These are phyloP conservation scores for Catharus bicknelli DNA, from an alignment of 2,113 vertebrate species.

Conservation along the genomic window DNA sequence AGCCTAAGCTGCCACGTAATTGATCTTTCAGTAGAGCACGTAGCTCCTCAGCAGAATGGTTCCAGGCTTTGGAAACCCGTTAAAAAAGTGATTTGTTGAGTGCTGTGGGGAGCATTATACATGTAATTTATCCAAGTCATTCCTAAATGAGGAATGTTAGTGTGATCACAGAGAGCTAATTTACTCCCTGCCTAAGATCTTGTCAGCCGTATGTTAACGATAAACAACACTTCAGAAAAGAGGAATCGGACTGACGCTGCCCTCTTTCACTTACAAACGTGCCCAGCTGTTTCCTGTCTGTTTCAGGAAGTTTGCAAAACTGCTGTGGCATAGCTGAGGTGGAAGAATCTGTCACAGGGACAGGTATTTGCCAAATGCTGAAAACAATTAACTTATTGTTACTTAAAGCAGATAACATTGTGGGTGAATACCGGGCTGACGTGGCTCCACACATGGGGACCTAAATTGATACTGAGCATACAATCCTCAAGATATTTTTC, in stretches of 20 bases:
- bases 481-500: not conserved
- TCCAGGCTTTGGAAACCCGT: not conserved
- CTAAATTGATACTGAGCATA: not conserved
- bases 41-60: not conserved
- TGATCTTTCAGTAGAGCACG: not conserved
- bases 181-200: not conserved
- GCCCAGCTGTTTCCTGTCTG: not conserved
- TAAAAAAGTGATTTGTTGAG: not conserved
- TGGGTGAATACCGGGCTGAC: not conserved
- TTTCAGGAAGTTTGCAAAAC: not conserved
- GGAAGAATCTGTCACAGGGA: not conserved
- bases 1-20: not conserved
- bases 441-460: not conserved
- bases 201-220: fast-evolving
- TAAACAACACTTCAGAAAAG: not conserved
- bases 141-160: not conserved
- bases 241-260: not conserved
- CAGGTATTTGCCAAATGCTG: not conserved
- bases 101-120: not conserved
- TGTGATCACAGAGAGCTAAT: not conserved
- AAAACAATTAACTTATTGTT: not conserved
- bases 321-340: not conserved
- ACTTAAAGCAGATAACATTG: not conserved
- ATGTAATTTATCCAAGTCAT: not conserved
- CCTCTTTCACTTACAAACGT: not conserved